phyloP scores from a whole-genome alignment of 2,888 invertebrate genomes.

The Endotricha flammealis region DNA sequence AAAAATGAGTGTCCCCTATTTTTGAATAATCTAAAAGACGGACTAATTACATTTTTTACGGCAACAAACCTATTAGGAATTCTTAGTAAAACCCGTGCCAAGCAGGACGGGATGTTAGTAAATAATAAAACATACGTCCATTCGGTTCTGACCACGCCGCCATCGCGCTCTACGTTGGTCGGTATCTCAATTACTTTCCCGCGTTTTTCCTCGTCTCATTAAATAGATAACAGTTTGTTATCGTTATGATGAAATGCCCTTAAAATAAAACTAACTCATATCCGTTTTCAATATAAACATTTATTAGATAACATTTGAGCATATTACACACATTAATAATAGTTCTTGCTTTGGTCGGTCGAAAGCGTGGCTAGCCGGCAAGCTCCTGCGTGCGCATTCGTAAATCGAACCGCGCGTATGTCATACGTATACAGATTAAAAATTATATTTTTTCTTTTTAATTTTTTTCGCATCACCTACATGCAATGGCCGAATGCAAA shows the following conservation, averaged over 20 bases:
- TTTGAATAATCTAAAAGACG: too few species aligned
- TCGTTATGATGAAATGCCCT: conserved; percentile 7
- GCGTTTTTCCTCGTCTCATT: neutral
- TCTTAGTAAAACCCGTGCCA: too few species aligned
- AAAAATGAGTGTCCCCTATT: too few species aligned
- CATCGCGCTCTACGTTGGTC: too few species aligned
- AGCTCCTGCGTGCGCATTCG: conserved; percentile 38
- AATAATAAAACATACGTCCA: too few species aligned
- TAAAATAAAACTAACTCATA: conserved; percentile 8
- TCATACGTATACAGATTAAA: conserved; percentile 32
- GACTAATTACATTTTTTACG: too few species aligned
- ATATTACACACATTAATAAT: too few species aligned
- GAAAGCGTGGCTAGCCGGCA: conserved; percentile 14
- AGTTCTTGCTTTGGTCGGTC: conserved; percentile 33
- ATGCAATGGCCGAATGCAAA: conserved; percentile 44
- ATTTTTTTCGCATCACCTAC: conserved; percentile 26
- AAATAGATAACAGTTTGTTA: conserved; percentile 1
- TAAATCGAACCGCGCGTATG: conserved; percentile 28
- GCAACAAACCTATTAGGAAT: too few species aligned
- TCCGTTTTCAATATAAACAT: conserved; percentile 16
- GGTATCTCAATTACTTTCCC: neutral
- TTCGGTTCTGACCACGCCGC: too few species aligned
- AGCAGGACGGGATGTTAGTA: too few species aligned
- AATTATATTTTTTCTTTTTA: conserved; percentile 16
- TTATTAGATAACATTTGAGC: conserved; percentile 24